Evolutionary conservation across 2,888 invertebrate genomes (phyloP), one percentile per base, ranked within the genome.

Genomic region (Oligia latruncula): DNA sequence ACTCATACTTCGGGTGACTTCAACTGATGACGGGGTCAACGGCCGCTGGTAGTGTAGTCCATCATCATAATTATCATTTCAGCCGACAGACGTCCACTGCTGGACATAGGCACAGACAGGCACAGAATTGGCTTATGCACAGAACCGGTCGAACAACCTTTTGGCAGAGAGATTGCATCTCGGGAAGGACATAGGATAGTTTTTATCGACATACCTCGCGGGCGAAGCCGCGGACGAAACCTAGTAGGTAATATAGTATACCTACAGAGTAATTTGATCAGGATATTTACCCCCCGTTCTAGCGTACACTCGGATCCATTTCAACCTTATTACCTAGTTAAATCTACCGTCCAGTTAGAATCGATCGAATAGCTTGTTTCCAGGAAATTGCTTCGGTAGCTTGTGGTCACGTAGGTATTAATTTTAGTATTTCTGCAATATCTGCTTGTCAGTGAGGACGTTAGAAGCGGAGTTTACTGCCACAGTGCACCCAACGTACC

Each of bases 381-480:
- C 23, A 23, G 58, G 58, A 71, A 81, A 81, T 78, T 29, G 58
- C 67, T 71, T 66, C 66, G 11, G n/a, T 43, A 52, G 35, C 17
- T 70, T 58, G 49, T 40, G 40, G 49, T 40, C 3, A 13, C 29
- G 40, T 71, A n/a, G n/a, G n/a, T n/a, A 81, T 70, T 70, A 40
- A 49, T 40, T 49, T 71, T 49, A 29, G 0, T 78, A 58, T 58
- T 35, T 35, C 68, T 58, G 71, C 40, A 58, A 29, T 58, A n/a
- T 67, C 11, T 52, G n/a, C 20, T 0, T 35, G 68, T 35, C 46
- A 46, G 55, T 46, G 15, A n/a, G 0, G 6, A 29, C 29, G 29
- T 66, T 46, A 9, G 35, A 20, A 66, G 4, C 11, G 5, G 17
- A 55, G 11, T 52, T 29, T 2, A 11, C 13, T 52, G 40, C 29